phyloP scores from a whole-genome alignment of 2,113 vertebrate species.

The Acanthisitta chloris region DNA sequence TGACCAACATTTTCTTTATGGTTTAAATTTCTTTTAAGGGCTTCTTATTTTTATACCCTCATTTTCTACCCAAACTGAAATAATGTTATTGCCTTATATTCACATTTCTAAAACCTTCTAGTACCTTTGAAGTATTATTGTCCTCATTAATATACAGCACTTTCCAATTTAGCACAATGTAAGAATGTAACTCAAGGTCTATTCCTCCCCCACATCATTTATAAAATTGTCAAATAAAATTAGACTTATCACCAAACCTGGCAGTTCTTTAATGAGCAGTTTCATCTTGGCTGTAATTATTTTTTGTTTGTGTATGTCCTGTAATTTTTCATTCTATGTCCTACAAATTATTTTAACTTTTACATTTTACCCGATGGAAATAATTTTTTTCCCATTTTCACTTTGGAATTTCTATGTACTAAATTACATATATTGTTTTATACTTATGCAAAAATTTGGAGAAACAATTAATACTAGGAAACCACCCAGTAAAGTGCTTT shows the following conservation, averaged over 20 bases:
- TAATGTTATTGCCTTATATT: constrained; percentile 17
- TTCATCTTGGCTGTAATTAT: constrained; percentile 45
- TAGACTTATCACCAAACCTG: constrained; percentile 46
- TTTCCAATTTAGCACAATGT: constrained; percentile 22
- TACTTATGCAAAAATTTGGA: not conserved
- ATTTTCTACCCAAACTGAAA: constrained; percentile 1
- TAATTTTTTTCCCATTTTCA: not conserved
- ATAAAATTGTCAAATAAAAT: constrained; percentile 59
- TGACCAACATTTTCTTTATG: not conserved
- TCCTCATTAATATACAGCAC: constrained; percentile 36
- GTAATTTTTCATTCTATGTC: not conserved
- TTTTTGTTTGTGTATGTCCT: constrained; percentile 23
- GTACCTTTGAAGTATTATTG: constrained; percentile 47
- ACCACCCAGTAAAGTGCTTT: not conserved
- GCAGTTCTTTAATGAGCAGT: constrained; percentile 43
- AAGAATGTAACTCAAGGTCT: constrained; percentile 34
- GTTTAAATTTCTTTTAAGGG: constrained; percentile 18
- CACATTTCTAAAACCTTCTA: constrained; percentile 17
- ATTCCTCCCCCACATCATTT: constrained; percentile 23
- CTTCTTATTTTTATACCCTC: not conserved
- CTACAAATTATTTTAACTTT: not conserved
- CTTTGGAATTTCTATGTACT: not conserved
- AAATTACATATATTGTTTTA: not conserved
- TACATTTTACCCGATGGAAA: not conserved
- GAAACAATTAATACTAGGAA: not conserved